phyloP scores from a whole-genome alignment of 2,888 invertebrate genomes.

The Thysanoteuthis rhombus region DNA sequence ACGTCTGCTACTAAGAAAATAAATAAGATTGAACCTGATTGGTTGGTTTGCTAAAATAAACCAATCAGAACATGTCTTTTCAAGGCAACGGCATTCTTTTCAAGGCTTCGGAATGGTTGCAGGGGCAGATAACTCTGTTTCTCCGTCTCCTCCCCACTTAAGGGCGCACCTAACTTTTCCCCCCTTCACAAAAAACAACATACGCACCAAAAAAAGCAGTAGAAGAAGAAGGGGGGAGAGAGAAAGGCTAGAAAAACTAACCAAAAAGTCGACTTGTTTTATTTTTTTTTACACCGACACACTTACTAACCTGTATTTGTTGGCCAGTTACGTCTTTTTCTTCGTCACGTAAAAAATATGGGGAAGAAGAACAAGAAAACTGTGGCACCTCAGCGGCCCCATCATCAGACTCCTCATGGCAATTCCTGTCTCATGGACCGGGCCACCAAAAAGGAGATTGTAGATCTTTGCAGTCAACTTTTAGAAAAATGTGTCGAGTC shows the following conservation, averaged over 20 bases:
- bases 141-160: too few relatives aligned
- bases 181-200: background rate
- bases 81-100: background rate
- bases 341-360: background rate
- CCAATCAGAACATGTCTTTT: background rate
- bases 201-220: background rate
- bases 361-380: slow-evolving; percentile 25
- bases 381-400: background rate
- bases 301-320: background rate
- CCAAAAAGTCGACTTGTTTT: background rate
- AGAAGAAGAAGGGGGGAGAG: background rate
- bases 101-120: background rate
- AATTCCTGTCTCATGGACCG: slow-evolving; percentile 48
- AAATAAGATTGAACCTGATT: background rate
- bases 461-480: slow-evolving; percentile 54
- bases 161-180: background rate
- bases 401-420: slow-evolving; percentile 32
- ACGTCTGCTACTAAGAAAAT: slow-evolving; percentile 28
- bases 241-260: background rate
- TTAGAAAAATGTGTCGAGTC: slow-evolving; percentile 59
- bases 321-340: too few relatives aligned
- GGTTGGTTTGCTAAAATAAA: background rate
- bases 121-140: background rate
- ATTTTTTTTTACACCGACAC: background rate
- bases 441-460: slow-evolving; percentile 52